These are phyloP conservation scores for Macrobrachium rosenbergii DNA, from an alignment of 1,140 invertebrate genomes.

Conservation along the genomic window DNA sequence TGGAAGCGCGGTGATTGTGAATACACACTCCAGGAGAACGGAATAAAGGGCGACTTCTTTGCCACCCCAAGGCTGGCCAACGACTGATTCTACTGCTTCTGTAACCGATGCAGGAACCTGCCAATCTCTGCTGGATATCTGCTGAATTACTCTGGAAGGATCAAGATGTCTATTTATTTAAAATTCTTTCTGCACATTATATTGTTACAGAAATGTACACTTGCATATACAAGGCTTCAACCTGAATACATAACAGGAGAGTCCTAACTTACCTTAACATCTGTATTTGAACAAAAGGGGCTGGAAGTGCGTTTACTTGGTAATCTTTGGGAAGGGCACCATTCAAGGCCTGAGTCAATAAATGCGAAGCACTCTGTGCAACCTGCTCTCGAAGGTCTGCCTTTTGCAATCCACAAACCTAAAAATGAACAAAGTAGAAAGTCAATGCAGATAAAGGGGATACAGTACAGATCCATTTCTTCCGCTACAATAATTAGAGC, in stretches of 20 bases:
- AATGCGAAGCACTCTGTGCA: slow-evolving; percentile 41
- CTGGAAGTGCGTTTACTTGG: slow-evolving; percentile 47
- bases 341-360: slow-evolving; percentile 43
- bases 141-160: slow-evolving; percentile 33
- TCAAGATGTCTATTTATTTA: background rate
- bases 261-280: slow-evolving; percentile 37
- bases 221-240: no score
- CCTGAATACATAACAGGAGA: background rate
- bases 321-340: slow-evolving; percentile 50
- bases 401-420: slow-evolving; percentile 24
- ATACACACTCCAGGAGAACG: slow-evolving; percentile 46
- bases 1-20: slow-evolving; percentile 40
- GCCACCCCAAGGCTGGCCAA: slow-evolving; percentile 54
- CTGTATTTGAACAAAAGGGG: slow-evolving; percentile 52
- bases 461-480: no score
- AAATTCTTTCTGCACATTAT: background rate
- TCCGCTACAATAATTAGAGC: no score
- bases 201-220: no score
- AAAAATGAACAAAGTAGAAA: background rate
- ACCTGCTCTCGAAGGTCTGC: slow-evolving; percentile 42
- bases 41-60: slow-evolving; percentile 44
- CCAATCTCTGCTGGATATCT: slow-evolving; percentile 42
- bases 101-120: slow-evolving; percentile 29
- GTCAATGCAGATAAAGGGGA: background rate
- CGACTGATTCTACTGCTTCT: slow-evolving; percentile 20